Conservation (phyloP, 2,888 invertebrate species). For the Oeneis ivallda region DNA sequence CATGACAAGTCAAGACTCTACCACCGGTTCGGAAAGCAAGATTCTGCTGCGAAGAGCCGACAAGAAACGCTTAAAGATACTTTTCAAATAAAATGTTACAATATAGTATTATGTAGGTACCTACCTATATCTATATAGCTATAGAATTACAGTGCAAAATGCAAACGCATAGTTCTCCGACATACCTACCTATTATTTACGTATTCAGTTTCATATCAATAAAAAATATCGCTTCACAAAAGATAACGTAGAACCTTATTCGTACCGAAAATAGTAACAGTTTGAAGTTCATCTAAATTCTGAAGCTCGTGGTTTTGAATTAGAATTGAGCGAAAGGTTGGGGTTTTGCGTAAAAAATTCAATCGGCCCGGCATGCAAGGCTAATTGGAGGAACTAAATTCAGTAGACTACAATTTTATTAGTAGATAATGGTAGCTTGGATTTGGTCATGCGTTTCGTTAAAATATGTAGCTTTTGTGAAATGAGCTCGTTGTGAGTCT, state of each 20-base stretch:
- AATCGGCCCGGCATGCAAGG: not conserved
- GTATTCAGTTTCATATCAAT: not conserved
- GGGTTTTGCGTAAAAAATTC: constrained; percentile 24
- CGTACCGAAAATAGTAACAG: constrained; percentile 12
- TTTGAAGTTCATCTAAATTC: constrained; percentile 12
- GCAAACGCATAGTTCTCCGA: too few relatives aligned
- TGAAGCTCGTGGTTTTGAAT: constrained; percentile 18
- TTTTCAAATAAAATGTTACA: too few relatives aligned
- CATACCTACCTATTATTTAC: not conserved
- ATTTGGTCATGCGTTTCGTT: not conserved
- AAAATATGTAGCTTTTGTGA: not conserved
- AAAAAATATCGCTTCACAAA: constrained; percentile 4
- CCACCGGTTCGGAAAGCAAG: too few relatives aligned
- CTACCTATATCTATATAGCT: too few relatives aligned
- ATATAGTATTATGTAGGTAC: too few relatives aligned
- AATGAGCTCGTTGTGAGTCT: constrained; percentile 1
- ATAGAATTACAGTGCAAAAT: too few relatives aligned
- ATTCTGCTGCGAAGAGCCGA: too few relatives aligned
- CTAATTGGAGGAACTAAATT: constrained; percentile 12
- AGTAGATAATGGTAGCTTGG: constrained; percentile 4
- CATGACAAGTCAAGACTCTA: too few relatives aligned
- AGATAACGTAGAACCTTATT: constrained; percentile 4
- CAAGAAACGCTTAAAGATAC: too few relatives aligned
- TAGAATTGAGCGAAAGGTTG: constrained; percentile 14
- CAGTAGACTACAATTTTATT: constrained; percentile 4